phyloP scores from a whole-genome alignment of 2,113 vertebrate species.

The Alligator sinensis region DNA sequence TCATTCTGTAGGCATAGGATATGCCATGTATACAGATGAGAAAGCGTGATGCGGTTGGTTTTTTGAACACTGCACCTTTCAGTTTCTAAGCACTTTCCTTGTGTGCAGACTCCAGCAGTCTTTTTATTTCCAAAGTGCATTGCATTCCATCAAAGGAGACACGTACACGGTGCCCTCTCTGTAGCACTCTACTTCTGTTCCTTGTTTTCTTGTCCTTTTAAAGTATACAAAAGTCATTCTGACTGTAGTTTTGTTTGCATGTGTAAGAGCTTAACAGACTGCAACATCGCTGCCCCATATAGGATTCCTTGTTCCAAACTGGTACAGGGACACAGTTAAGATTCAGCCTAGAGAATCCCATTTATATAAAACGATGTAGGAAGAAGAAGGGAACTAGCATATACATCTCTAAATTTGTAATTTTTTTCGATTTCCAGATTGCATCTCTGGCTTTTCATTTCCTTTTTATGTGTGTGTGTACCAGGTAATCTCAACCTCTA shows the following conservation, averaged over 20 bases:
- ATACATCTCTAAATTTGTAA: not conserved
- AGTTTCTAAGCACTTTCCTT: not conserved
- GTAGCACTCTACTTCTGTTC: constrained; percentile 12
- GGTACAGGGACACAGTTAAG: not conserved
- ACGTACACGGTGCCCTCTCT: not conserved
- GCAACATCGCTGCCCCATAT: not conserved
- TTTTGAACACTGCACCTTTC: not conserved
- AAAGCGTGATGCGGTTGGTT: not conserved
- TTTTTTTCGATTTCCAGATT: too few relatives aligned
- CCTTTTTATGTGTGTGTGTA: rapidly evolving
- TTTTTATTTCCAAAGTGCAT: not conserved
- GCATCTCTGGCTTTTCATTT: not conserved
- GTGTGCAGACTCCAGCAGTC: rapidly evolving
- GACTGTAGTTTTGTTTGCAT: not conserved
- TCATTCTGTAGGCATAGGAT: not conserved
- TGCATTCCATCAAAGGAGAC: not conserved
- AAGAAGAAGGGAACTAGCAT: rapidly evolving
- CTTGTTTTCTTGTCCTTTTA: not conserved
- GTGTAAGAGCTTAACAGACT: not conserved
- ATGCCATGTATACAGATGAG: not conserved
- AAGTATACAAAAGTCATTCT: not conserved
- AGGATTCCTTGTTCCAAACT: not conserved
- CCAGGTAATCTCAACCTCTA: not conserved
- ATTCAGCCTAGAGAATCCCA: not conserved
- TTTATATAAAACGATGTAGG: not conserved